Evolutionary conservation across 2,797 vertebrate species (phyloP).

Genomic region (Harpagifer antarcticus): DNA sequence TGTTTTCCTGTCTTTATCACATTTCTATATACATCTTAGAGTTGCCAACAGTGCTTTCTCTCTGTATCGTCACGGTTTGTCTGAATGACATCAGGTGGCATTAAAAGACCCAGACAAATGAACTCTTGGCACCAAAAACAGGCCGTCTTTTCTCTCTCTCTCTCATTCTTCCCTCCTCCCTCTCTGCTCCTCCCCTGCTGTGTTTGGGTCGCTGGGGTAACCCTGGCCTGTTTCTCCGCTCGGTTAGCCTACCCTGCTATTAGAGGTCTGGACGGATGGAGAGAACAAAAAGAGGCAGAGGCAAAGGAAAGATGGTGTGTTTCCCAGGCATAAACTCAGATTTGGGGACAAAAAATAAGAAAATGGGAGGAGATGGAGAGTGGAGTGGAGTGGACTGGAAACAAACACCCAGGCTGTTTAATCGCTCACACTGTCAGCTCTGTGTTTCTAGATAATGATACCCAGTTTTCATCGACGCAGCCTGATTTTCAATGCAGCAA

Average conservation of each 20-base stretch:
- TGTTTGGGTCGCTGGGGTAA: slow-evolving; percentile 80
- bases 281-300: slow-evolving; percentile 64
- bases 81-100: slow-evolving; percentile 61
- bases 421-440: slow-evolving; percentile 29
- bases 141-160: slow-evolving; percentile 42
- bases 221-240: slow-evolving; percentile 75
- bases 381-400: slow-evolving; percentile 35
- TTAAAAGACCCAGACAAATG: slow-evolving; percentile 54
- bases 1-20: background rate
- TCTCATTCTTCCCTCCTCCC: slow-evolving; percentile 15
- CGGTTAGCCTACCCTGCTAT: slow-evolving; percentile 85
- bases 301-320: slow-evolving; percentile 56
- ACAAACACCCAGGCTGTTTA: slow-evolving; percentile 40
- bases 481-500: slow-evolving; percentile 35
- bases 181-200: slow-evolving; percentile 61
- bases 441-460: slow-evolving; percentile 23
- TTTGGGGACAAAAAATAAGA: slow-evolving; percentile 54
- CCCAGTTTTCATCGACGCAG: slow-evolving; percentile 4
- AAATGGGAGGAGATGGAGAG: slow-evolving; percentile 29
- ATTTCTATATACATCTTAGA: background rate
- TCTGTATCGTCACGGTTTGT: slow-evolving; percentile 40
- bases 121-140: slow-evolving; percentile 69
- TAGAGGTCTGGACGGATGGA: slow-evolving; percentile 81
- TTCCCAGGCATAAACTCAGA: slow-evolving; percentile 41
- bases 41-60: slow-evolving; percentile 5